Conservation (phyloP, 2,888 invertebrate genomes). For the Phoronis australis region DNA sequence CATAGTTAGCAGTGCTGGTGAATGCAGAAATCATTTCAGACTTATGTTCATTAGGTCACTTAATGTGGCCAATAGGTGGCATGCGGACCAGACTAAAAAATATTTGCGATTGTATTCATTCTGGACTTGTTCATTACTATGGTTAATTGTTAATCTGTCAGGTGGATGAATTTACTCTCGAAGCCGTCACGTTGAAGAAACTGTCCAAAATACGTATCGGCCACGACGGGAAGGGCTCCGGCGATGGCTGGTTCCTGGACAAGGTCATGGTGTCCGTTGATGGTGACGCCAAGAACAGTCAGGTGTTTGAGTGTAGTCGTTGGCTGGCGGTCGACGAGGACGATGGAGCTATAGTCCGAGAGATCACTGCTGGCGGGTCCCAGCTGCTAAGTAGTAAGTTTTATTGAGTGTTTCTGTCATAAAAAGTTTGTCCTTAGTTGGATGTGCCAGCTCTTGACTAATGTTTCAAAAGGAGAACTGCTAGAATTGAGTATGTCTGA, state of each 20-base stretch:
- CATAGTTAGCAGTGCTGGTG: too few relatives aligned
- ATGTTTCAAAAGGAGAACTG: too few relatives aligned
- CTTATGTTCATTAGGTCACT: too few relatives aligned
- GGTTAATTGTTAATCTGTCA: constrained; percentile 12
- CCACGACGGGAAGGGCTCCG: constrained; percentile 47
- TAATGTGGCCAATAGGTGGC: too few relatives aligned
- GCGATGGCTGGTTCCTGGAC: constrained; percentile 51
- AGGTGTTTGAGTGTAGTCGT: constrained; percentile 42
- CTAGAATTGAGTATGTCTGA: too few relatives aligned
- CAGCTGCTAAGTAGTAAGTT: constrained; percentile 46
- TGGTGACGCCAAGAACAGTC: constrained; percentile 27
- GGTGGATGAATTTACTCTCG: constrained; percentile 51
- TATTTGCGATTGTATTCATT: too few relatives aligned
- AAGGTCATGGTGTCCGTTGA: constrained; percentile 40
- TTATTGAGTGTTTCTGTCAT: neutral
- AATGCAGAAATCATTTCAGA: too few relatives aligned
- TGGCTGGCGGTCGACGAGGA: constrained; percentile 52
- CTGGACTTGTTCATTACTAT: too few relatives aligned
- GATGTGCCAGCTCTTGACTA: too few relatives aligned
- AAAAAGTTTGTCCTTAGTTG: too few relatives aligned
- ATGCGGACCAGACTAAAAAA: too few relatives aligned
- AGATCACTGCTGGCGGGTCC: constrained; percentile 45
- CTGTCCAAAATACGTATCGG: constrained; percentile 49
- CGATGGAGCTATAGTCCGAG: constrained; percentile 51
- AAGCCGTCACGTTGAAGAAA: constrained; percentile 48